A percentile compares a stretch with the other conserved stretches of the same genome.
phyloP scores from a whole-genome alignment of 2,888 invertebrate species.

The Callosobruchus maculatus region DNA sequence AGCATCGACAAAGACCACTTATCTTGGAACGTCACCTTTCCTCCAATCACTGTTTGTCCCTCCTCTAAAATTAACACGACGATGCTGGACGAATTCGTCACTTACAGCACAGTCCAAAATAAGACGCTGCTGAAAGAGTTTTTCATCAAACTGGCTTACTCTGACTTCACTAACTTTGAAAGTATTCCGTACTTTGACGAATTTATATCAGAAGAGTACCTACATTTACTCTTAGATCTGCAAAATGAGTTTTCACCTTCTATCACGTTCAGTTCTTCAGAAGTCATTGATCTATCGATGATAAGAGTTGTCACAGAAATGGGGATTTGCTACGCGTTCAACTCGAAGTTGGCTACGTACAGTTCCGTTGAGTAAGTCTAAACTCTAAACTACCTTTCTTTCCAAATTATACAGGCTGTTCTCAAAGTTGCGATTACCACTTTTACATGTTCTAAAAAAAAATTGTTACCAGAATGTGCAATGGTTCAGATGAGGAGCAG shows the following conservation, averaged over 20 bases:
- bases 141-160: constrained; percentile 53
- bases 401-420: too few species aligned
- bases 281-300: constrained; percentile 38
- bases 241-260: constrained; percentile 51
- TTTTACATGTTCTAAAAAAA: too few species aligned
- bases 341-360: constrained; percentile 61
- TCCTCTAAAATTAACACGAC: constrained; percentile 54
- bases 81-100: constrained; percentile 54
- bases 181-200: constrained; percentile 52
- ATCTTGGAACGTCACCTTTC: constrained; percentile 70
- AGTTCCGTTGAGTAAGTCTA: constrained; percentile 54
- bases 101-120: constrained; percentile 40
- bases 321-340: constrained; percentile 67
- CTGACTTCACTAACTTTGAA: constrained; percentile 58
- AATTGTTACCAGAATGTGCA: too few species aligned
- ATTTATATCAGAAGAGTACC: constrained; percentile 53
- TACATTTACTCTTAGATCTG: constrained; percentile 54
- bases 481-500: too few species aligned
- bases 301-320: constrained; percentile 63
- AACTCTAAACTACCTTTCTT: too few species aligned
- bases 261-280: constrained; percentile 31
- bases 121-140: constrained; percentile 55
- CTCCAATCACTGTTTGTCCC: constrained; percentile 65
- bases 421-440: too few species aligned
- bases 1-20: constrained; percentile 71